Conservation (phyloP, 2,113 vertebrate genomes). For the Hippocampus comes region DNA sequence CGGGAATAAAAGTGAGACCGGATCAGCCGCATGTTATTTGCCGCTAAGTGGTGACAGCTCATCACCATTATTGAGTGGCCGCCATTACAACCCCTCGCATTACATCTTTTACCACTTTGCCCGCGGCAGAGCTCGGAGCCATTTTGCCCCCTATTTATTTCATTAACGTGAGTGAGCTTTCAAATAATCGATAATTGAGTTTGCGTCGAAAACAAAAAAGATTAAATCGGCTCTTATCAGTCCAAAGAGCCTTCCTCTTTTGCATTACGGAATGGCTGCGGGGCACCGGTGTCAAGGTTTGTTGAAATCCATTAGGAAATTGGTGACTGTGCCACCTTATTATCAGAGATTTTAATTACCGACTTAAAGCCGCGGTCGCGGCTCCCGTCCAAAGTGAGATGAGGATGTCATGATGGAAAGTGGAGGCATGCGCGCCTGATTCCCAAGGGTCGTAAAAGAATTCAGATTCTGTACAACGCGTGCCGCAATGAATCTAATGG, state of each 20-base stretch:
- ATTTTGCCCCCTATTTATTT: constrained; percentile 26
- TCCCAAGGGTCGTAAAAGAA: constrained; percentile 61
- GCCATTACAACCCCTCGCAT: constrained; percentile 33
- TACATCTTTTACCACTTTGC: constrained; percentile 22
- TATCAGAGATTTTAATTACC: constrained; percentile 62
- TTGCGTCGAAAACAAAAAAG: constrained; percentile 26
- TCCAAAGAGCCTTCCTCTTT: constrained; percentile 24
- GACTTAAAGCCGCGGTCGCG: constrained; percentile 43
- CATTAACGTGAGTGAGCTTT: constrained; percentile 14
- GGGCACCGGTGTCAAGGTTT: constrained; percentile 40
- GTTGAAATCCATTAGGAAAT: constrained; percentile 56
- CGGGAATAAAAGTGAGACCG: background rate
- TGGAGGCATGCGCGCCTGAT: constrained; percentile 53
- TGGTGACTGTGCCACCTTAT: constrained; percentile 38
- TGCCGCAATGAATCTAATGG: constrained; percentile 39
- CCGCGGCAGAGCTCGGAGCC: constrained; percentile 14
- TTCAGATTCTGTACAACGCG: constrained; percentile 1
- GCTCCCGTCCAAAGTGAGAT: constrained; percentile 33
- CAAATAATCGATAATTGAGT: constrained; percentile 39
- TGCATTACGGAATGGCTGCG: constrained; percentile 16
- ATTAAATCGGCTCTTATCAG: constrained; percentile 25
- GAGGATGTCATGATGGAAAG: constrained; percentile 40
- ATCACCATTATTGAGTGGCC: constrained; percentile 41
- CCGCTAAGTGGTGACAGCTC: constrained; percentile 45
- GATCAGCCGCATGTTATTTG: constrained; percentile 34